Conservation (phyloP, 2,888 invertebrate genomes). For the Hymenopus coronatus region DNA sequence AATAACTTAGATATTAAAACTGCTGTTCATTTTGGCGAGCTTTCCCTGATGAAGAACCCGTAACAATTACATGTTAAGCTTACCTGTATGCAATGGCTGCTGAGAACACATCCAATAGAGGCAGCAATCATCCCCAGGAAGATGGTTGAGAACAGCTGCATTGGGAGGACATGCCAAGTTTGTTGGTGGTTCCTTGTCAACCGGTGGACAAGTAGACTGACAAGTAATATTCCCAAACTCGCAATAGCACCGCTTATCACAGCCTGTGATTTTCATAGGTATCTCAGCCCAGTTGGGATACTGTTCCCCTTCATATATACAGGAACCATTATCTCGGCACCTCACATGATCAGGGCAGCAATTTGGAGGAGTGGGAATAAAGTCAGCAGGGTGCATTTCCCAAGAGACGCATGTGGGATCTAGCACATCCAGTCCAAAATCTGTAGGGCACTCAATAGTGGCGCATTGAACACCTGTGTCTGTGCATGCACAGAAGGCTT, state of each 20-base stretch:
- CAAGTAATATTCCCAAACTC: conserved; percentile 85
- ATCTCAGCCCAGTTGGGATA: conserved; percentile 52
- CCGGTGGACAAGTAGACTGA: conserved; percentile 74
- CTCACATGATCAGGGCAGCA: conserved; percentile 76
- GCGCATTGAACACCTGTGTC: conserved; percentile 70
- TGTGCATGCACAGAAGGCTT: conserved; percentile 73
- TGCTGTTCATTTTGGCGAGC: too few species aligned
- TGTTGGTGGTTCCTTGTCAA: conserved; percentile 72
- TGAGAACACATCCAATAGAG: conserved; percentile 65
- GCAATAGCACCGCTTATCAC: conserved; percentile 82
- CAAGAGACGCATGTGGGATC: conserved; percentile 82
- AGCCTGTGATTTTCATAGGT: conserved; percentile 73
- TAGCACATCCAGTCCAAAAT: conserved; percentile 79
- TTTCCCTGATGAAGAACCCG: too few species aligned
- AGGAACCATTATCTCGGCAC: conserved; percentile 80
- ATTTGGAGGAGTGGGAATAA: conserved; percentile 67
- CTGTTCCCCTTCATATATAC: conserved; percentile 64
- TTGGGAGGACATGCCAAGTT: conserved; percentile 68
- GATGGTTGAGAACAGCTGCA: conserved; percentile 62
- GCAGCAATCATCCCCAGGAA: conserved; percentile 79
- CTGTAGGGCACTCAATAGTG: conserved; percentile 77
- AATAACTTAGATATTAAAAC: too few species aligned
- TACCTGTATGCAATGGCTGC: not conserved
- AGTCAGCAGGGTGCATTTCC: conserved; percentile 75
- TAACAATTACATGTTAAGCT: not conserved